These are phyloP conservation scores for Tetragnatha versicolor DNA, from an alignment of 1,140 invertebrate genomes.

Conservation along the genomic window DNA sequence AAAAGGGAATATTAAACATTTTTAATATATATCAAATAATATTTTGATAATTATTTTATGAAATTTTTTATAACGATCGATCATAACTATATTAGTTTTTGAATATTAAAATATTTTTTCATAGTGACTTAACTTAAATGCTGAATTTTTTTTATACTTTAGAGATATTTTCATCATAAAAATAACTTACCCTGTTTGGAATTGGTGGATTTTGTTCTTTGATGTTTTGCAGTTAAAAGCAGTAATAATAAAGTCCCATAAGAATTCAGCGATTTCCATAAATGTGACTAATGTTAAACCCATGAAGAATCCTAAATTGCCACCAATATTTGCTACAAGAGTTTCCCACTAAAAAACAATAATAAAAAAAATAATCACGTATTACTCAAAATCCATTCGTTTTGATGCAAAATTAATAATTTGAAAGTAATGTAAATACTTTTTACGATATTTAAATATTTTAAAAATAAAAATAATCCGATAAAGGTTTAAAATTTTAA, in stretches of 20 bases:
- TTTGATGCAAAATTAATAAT: neutral
- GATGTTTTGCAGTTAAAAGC: neutral
- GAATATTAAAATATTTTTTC: too few relatives aligned
- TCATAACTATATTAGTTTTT: too few relatives aligned
- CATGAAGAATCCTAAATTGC: constrained; percentile 54
- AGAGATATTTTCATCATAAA: too few relatives aligned
- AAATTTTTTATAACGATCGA: too few relatives aligned
- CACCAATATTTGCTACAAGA: constrained; percentile 51
- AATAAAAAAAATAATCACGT: neutral
- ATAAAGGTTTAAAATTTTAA: too few relatives aligned
- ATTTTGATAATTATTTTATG: too few relatives aligned
- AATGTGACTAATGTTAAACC: constrained; percentile 50
- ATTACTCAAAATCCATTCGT: neutral
- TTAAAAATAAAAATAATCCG: too few relatives aligned
- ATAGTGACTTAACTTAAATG: too few relatives aligned
- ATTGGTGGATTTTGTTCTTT: neutral
- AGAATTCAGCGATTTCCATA: constrained; percentile 47
- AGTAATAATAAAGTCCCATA: constrained; percentile 32
- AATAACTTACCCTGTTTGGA: neutral
- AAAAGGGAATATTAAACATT: too few relatives aligned
- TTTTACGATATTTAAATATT: too few relatives aligned
- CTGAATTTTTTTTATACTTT: too few relatives aligned
- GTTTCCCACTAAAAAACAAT: constrained; percentile 48
- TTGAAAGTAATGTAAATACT: neutral
- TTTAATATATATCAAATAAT: too few relatives aligned